Conservation (phyloP, 2,113 vertebrate genomes). For the Seriola aureovittata region DNA sequence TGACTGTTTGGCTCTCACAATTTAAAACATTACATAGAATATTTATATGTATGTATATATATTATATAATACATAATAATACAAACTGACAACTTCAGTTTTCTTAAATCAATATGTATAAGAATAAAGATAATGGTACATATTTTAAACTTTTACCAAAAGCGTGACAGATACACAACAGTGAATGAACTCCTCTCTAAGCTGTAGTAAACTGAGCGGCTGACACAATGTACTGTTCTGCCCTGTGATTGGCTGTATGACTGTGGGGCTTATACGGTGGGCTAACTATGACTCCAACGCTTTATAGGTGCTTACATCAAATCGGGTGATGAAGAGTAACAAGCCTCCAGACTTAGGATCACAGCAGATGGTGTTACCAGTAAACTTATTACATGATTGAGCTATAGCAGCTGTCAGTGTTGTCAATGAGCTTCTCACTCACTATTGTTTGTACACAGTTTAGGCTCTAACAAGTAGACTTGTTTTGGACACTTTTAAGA, state of each 20-base stretch:
- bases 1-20: too few species aligned
- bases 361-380: slow-evolving; percentile 57
- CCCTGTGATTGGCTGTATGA: slow-evolving; percentile 20
- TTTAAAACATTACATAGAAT: too few species aligned
- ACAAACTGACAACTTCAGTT: too few species aligned
- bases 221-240: background rate
- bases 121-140: too few species aligned
- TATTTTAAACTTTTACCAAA: too few species aligned
- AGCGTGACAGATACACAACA: too few species aligned
- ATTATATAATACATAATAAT: too few species aligned
- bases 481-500: too few species aligned
- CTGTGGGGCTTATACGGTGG: slow-evolving; percentile 14
- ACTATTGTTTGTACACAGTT: background rate
- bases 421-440: slow-evolving; percentile 27
- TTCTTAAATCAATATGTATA: too few species aligned
- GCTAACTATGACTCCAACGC: slow-evolving; percentile 26
- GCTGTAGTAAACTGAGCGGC: background rate
- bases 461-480: background rate
- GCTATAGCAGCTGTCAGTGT: slow-evolving; percentile 43
- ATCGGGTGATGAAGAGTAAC: slow-evolving; percentile 38
- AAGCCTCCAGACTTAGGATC: slow-evolving; percentile 43
- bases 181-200: too few species aligned
- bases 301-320: slow-evolving; percentile 51
- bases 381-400: slow-evolving; percentile 38
- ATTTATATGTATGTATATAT: too few species aligned